Conservation (phyloP, 2,888 invertebrate species). For the Silvanus unidentatus region DNA sequence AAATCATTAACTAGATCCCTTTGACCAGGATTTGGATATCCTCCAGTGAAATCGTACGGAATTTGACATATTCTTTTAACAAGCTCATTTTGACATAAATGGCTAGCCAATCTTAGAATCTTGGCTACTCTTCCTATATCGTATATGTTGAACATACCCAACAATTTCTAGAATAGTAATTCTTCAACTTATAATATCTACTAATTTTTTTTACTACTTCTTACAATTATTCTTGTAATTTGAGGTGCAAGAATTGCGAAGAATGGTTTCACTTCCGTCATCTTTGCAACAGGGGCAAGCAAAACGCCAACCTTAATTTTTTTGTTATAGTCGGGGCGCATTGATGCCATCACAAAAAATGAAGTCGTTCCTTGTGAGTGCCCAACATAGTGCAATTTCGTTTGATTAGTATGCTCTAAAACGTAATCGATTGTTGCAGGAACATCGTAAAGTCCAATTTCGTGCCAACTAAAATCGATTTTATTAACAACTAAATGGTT, state of each 20-base stretch:
- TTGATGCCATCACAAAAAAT: conserved; percentile 58
- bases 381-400: conserved; percentile 65
- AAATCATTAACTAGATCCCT: not conserved
- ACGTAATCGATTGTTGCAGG: conserved; percentile 70
- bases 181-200: not conserved
- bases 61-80: no score
- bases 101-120: no score
- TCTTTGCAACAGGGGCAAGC: conserved; percentile 55
- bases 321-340: conserved; percentile 55
- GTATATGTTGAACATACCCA: no score
- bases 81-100: no score
- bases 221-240: no score
- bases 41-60: no score
- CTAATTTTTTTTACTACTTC: not conserved
- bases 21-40: no score
- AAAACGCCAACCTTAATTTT: conserved; percentile 59
- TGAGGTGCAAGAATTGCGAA: conserved; percentile 16
- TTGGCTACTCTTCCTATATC: no score
- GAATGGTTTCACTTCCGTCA: conserved; percentile 49
- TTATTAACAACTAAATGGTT: no score
- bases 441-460: conserved; percentile 68
- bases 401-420: conserved; percentile 49
- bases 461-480: conserved; percentile 61
- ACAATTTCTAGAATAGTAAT: not conserved
- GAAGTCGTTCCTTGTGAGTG: conserved; percentile 68